phyloP scores from a whole-genome alignment of 2,797 vertebrate species.

The Pitangus sulphuratus region DNA sequence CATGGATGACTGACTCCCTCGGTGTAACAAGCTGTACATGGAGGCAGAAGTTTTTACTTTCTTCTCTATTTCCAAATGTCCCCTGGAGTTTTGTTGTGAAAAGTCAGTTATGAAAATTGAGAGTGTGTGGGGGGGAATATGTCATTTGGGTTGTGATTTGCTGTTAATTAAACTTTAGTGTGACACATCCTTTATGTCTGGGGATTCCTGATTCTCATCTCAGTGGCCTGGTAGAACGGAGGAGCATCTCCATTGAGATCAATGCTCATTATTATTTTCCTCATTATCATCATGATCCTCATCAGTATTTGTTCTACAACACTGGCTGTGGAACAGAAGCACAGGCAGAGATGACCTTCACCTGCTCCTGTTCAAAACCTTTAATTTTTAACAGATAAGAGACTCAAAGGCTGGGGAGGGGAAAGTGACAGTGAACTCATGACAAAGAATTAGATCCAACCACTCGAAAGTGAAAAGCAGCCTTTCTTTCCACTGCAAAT shows the following conservation, averaged over 20 bases:
- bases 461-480: not conserved
- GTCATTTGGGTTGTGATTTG: conserved; percentile 62
- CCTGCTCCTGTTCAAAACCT: not conserved
- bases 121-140: not conserved
- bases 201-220: conserved; percentile 63
- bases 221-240: conserved; percentile 46
- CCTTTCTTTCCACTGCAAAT: not conserved
- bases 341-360: conserved; percentile 23
- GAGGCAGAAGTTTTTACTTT: conserved; percentile 9
- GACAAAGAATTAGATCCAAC: not conserved
- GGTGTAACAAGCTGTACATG: not conserved
- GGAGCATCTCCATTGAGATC: conserved; percentile 61
- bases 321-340: conserved; percentile 1
- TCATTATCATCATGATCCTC: conserved; percentile 66
- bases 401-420: not conserved
- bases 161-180: conserved; percentile 62
- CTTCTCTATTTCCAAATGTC: not conserved
- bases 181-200: conserved; percentile 62
- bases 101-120: conserved; percentile 37
- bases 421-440: not conserved
- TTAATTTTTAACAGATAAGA: not conserved
- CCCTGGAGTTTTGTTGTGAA: conserved; percentile 46
- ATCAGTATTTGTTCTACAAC: conserved; percentile 65
- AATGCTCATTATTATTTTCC: conserved; percentile 68
- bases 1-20: not conserved